phyloP scores from a whole-genome alignment of 1,140 invertebrate species.

The Brachionus asplanchnoidis region DNA sequence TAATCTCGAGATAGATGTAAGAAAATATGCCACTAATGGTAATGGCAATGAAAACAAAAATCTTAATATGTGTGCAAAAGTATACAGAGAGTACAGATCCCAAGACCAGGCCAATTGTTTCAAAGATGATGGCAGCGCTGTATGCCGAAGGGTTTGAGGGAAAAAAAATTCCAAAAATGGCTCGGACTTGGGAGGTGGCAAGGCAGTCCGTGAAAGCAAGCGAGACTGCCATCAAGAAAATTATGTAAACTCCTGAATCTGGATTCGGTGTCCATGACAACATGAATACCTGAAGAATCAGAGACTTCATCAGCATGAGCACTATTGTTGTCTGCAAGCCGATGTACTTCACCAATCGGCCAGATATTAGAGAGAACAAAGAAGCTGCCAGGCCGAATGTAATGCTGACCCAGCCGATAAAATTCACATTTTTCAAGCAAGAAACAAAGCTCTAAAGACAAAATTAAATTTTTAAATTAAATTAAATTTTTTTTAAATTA shows the following conservation, averaged over 20 bases:
- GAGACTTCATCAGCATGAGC: conserved; percentile 11
- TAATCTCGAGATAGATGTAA: neutral
- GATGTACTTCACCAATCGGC: neutral
- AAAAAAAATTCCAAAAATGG: conserved; percentile 16
- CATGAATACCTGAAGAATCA: neutral
- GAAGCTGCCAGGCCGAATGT: neutral
- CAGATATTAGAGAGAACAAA: neutral
- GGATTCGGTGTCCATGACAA: conserved; percentile 33
- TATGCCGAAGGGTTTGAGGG: neutral
- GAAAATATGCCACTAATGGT: neutral
- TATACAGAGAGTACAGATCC: conserved; percentile 11
- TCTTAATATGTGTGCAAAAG: conserved; percentile 21
- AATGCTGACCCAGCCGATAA: conserved; percentile 20
- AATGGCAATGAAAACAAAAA: conserved; percentile 25
- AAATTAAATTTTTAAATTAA: neutral
- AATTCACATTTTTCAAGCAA: conserved; percentile 9
- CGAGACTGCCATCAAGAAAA: neutral
- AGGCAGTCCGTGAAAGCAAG: conserved; percentile 2
- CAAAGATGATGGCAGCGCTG: conserved; percentile 16
- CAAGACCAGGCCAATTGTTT: neutral
- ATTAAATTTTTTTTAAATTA: neutral
- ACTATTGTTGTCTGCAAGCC: neutral
- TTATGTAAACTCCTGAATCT: neutral
- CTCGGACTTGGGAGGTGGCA: neutral
- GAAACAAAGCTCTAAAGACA: neutral